Evolutionary conservation across 2,797 vertebrate species (phyloP).

Genomic region (Ctenopoma multispine): DNA sequence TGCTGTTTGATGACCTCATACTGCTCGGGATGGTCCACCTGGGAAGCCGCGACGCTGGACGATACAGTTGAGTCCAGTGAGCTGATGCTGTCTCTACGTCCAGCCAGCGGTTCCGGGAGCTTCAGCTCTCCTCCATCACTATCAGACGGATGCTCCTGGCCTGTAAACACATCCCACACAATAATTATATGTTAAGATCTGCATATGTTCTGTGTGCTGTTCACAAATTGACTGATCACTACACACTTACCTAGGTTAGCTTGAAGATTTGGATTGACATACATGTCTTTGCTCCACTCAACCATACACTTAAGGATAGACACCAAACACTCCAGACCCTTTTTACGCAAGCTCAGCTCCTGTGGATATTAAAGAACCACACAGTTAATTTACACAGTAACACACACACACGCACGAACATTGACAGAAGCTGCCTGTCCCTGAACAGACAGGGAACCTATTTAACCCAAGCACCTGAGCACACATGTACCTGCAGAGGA

Average conservation of each 20-base stretch:
- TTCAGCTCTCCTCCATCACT: conserved; percentile 90
- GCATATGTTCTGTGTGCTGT: fast-evolving
- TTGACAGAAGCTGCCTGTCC: not conserved
- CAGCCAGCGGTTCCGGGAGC: conserved; percentile 86
- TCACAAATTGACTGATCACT: not conserved
- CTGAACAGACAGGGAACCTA: not conserved
- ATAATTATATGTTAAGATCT: not conserved
- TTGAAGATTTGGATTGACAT: conserved; percentile 97
- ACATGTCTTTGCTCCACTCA: conserved; percentile 98
- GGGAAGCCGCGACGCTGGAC: conserved; percentile 83
- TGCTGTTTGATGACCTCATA: conserved; percentile 99
- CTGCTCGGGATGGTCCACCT: conserved; percentile 93
- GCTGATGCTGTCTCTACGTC: conserved; percentile 90
- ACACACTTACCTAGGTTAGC: conserved; percentile 90
- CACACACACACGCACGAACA: not conserved
- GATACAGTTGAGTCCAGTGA: conserved; percentile 94
- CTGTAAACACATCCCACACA: conserved; percentile 69
- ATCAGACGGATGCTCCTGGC: conserved; percentile 90
- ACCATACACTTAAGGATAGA: conserved; percentile 99
- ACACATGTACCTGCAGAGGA: conserved; percentile 64
- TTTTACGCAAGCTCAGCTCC: conserved; percentile 97
- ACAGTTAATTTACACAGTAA: not conserved
- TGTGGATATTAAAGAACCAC: conserved; percentile 56
- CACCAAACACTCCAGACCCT: conserved; percentile 97
- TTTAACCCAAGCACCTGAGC: not conserved